These are phyloP conservation scores for Coregonus ussuriensis DNA, from an alignment of 2,797 vertebrate genomes.

Conservation along the genomic window DNA sequence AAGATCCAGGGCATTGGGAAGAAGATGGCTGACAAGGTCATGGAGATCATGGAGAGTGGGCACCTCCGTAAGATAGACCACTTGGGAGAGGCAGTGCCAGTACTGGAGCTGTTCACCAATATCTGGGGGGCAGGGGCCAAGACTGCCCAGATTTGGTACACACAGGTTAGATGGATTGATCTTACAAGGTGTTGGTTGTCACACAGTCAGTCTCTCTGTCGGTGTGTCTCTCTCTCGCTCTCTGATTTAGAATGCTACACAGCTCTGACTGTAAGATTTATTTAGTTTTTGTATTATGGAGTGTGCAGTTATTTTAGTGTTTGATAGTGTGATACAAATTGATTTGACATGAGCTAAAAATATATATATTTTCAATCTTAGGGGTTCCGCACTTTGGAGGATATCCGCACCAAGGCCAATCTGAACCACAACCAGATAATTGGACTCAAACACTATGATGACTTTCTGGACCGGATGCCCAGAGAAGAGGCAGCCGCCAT, in stretches of 20 bases:
- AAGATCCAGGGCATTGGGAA: conserved; percentile 93
- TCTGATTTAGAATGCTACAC: no score
- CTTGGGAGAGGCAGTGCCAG: conserved; percentile 87
- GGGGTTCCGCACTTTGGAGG: conserved; percentile 94
- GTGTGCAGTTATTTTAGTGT: background rate
- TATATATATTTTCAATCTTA: conserved; percentile 52
- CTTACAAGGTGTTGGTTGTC: no score
- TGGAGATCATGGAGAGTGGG: conserved; percentile 95
- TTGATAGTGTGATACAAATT: background rate
- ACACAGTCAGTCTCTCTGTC: background rate
- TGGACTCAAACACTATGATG: conserved; percentile 91
- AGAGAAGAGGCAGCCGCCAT: conserved; percentile 91
- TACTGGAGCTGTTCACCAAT: conserved; percentile 89
- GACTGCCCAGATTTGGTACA: conserved; percentile 95
- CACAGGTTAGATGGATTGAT: conserved; percentile 78
- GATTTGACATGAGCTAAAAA: background rate
- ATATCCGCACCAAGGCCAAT: conserved; percentile 82
- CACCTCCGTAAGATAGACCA: conserved; percentile 93
- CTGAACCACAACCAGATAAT: conserved; percentile 85
- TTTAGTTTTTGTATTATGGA: no score
- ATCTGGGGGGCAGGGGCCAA: conserved; percentile 96
- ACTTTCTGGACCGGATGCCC: conserved; percentile 92
- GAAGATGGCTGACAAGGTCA: conserved; percentile 93
- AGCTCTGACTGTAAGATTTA: no score
- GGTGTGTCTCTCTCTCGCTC: background rate